Percentiles rank a stretch among this genome's conserved stretches.
Evolutionary conservation across 2,797 vertebrate species (phyloP).

Genomic region (Lutjanus campechanus): DNA sequence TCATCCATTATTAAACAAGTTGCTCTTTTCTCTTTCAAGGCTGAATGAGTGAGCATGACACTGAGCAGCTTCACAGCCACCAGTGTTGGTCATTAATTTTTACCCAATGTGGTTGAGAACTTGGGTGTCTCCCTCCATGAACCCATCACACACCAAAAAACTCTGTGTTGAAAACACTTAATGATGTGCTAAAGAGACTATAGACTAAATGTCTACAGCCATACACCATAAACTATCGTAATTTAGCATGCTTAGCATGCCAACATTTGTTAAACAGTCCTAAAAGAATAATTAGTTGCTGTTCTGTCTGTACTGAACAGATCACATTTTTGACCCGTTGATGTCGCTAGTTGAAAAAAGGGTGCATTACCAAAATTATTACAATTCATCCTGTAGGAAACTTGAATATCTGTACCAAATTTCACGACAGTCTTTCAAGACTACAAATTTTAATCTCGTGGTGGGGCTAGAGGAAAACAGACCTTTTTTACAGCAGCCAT

Average conservation of each 20-base stretch:
- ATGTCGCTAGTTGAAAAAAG: neutral
- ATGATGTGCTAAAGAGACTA: neutral
- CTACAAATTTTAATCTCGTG: neutral
- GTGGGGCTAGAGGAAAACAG: neutral
- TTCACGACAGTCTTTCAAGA: neutral
- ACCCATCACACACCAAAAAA: neutral
- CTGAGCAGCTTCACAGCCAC: neutral
- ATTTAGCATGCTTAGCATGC: neutral
- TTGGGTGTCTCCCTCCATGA: neutral
- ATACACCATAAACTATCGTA: neutral
- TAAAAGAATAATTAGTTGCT: too few species aligned
- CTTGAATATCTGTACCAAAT: neutral
- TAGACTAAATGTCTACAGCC: neutral
- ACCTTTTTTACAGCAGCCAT: too few species aligned
- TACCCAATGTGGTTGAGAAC: neutral
- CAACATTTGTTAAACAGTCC: neutral
- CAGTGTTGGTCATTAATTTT: neutral
- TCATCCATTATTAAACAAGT: conserved; percentile 30
- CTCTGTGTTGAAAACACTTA: neutral
- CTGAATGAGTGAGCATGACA: neutral
- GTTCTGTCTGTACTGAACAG: too few species aligned
- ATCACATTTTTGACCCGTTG: too few species aligned
- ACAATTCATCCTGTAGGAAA: too few species aligned
- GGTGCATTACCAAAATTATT: neutral
- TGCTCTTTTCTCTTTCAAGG: neutral